A percentile compares a stretch with the other conserved stretches of the same genome.
phyloP scores from a whole-genome alignment of 2,797 vertebrate genomes.

The Melopsittacus undulatus region DNA sequence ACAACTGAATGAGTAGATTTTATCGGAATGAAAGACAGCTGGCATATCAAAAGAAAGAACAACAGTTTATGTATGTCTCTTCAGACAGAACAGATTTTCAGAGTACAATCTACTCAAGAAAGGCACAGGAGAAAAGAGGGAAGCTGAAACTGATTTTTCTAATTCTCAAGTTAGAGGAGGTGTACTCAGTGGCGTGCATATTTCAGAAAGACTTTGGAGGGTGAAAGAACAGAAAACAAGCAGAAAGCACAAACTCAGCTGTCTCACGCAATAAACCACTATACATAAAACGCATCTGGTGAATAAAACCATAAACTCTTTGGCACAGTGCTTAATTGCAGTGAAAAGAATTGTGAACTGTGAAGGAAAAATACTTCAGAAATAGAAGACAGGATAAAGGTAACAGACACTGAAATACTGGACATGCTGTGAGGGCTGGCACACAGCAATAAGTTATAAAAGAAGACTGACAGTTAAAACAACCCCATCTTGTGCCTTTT shows the following conservation, averaged over 20 bases:
- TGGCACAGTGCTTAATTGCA: constrained; percentile 28
- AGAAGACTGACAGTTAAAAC: background rate
- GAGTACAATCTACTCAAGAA: background rate
- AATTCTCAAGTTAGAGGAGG: background rate
- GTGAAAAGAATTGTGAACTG: constrained; percentile 28
- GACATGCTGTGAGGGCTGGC: background rate
- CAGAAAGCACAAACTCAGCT: background rate
- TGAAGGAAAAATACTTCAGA: background rate
- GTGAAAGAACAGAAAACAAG: background rate
- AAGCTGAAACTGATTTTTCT: background rate
- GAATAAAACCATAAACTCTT: constrained; percentile 24
- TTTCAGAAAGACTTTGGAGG: background rate
- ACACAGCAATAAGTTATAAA: background rate
- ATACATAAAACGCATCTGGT: background rate
- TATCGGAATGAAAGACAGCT: background rate
- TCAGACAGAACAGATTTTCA: background rate
- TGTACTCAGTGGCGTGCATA: background rate
- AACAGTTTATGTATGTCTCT: background rate
- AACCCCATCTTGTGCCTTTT: background rate
- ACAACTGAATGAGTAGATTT: background rate
- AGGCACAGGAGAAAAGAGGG: background rate
- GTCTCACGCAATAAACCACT: background rate
- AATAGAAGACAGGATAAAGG: background rate
- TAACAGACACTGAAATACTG: background rate
- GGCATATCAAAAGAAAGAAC: background rate